Base-by-base conservation (phyloP, 2,113 vertebrate genomes). In the Dolichallabes microphthalmus region DNA sequence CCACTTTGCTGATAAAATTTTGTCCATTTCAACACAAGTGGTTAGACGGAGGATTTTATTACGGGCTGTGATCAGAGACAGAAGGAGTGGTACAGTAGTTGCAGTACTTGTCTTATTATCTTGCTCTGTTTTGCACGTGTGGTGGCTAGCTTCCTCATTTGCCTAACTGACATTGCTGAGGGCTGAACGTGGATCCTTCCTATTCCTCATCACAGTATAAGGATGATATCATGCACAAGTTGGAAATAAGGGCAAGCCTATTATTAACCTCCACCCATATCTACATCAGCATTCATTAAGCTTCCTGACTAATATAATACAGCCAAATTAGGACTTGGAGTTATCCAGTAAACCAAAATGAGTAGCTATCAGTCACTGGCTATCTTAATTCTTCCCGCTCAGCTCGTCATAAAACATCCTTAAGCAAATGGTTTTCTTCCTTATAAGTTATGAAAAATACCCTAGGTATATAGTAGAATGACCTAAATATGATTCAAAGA, bases 281-380 rank as follows among this genome's bases (percentile, higher is more conserved):
- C 68, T 10, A 69, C 14, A 12, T 30, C 75, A 66, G 11, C 15
- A 5, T 58, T 78, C 80, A 85, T 88, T 88, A 88, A 92, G 90
- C 91, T 68, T 84, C 90, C 88, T 71, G 87, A 88, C 86, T 89
- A 89, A 90, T 90, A 90, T 88, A 87, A 82, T 86, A 90, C 63
- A 2, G 60, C 83, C 75, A 39, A 89, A 92, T 92, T 91, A 93
- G 89, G 90, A 75, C 78, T 85, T 69, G 27, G 60, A 82, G 89
- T 92, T 93, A 93, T 90, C 93, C 77, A 92, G 90, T 93, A 91
- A 93, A 91, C 61, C 13, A 2, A 84, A 73, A 74, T 55, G 87
- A 89, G 73, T 85, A 83, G 75, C 63, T 86, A 85, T 53, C 78
- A 77, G 78, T 82, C 13, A 27, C 10, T 53, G 14, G 52, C 11